Conservation (phyloP, 1,140 invertebrate genomes). For the Neelides sp. region DNA sequence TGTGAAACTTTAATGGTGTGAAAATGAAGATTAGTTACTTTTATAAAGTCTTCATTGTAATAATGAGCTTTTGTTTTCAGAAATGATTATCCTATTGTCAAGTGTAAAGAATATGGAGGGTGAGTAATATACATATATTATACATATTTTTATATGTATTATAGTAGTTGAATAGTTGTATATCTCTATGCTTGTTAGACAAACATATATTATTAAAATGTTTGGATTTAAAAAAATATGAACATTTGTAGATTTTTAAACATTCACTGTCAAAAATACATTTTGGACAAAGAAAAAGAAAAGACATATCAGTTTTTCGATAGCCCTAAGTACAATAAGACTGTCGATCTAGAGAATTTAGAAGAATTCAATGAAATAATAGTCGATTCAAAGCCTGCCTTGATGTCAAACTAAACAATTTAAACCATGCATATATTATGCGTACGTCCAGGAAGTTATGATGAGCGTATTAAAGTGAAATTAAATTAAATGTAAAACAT, state of each 20-base stretch:
- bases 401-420: too few relatives aligned
- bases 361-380: too few relatives aligned
- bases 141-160: neutral
- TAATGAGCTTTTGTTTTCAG: too few relatives aligned
- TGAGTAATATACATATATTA: neutral
- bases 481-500: too few relatives aligned
- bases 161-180: neutral
- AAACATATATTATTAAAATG: neutral
- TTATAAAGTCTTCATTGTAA: too few relatives aligned
- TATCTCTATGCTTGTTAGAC: neutral
- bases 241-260: constrained; percentile 17
- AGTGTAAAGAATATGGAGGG: constrained; percentile 36
- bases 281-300: constrained; percentile 15
- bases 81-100: constrained; percentile 48
- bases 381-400: too few relatives aligned
- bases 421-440: too few relatives aligned
- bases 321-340: constrained; percentile 11
- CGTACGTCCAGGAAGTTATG: too few relatives aligned
- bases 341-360: too few relatives aligned
- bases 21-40: too few relatives aligned
- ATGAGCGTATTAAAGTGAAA: too few relatives aligned
- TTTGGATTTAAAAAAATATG: neutral
- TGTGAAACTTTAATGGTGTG: too few relatives aligned
- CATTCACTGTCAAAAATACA: constrained; percentile 29
- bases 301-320: constrained; percentile 29